Conservation (phyloP, 1,140 invertebrate species). For the Drosophila micromelanica region DNA sequence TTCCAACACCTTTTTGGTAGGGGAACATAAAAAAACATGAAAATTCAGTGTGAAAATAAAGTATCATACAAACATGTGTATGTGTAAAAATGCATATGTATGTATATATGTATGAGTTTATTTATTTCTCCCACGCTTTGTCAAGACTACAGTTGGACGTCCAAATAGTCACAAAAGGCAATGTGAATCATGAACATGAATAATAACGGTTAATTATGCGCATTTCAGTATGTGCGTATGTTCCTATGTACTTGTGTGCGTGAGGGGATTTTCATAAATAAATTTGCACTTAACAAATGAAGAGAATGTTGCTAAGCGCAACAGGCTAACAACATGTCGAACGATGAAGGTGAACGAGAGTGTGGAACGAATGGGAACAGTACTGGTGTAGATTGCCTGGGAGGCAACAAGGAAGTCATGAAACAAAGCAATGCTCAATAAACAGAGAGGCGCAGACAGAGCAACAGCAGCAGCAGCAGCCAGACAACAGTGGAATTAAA, state of each 20-base stretch:
- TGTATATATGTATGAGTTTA: background rate
- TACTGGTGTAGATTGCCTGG: background rate
- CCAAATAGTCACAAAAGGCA: constrained; percentile 30
- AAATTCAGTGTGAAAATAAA: constrained; percentile 8
- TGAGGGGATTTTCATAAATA: constrained; percentile 68
- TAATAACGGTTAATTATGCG: constrained; percentile 73
- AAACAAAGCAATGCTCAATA: constrained; percentile 72
- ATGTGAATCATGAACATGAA: constrained; percentile 72
- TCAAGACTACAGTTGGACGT: constrained; percentile 26
- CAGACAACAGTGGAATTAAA: constrained; percentile 67
- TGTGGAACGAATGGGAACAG: background rate
- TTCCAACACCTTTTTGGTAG: no score
- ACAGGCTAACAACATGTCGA: constrained; percentile 57
- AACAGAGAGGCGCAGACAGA: constrained; percentile 38
- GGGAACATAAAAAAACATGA: no score
- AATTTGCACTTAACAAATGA: constrained; percentile 76
- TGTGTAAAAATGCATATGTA: background rate
- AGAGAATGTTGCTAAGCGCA: constrained; percentile 76
- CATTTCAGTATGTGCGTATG: constrained; percentile 20
- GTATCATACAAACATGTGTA: background rate
- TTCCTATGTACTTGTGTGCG: constrained; percentile 27
- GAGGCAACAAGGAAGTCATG: constrained; percentile 70
- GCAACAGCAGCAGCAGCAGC: constrained; percentile 33
- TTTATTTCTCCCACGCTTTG: constrained; percentile 40
- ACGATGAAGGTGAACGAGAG: constrained; percentile 10